Conservation (phyloP, 2,888 invertebrate species). For the Thymelicus lineola region DNA sequence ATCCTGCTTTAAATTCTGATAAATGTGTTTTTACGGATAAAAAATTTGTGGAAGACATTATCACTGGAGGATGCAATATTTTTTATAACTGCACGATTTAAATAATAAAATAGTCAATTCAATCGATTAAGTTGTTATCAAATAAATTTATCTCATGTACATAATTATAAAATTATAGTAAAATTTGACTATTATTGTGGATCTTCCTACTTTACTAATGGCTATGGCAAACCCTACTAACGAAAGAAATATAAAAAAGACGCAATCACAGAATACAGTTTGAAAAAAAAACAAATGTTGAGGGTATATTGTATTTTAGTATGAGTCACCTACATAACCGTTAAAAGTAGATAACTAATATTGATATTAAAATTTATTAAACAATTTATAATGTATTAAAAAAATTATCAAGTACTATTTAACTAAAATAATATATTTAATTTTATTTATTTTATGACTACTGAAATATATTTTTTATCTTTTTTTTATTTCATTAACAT, state of each 20-base stretch:
- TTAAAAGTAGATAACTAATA: too few species aligned
- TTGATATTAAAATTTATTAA: too few species aligned
- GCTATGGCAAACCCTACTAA: constrained; percentile 60
- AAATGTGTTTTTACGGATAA: constrained; percentile 79
- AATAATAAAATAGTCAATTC: constrained; percentile 7
- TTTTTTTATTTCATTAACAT: too few species aligned
- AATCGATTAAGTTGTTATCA: constrained; percentile 47
- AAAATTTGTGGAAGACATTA: constrained; percentile 68
- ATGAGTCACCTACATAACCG: neutral
- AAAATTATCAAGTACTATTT: too few species aligned
- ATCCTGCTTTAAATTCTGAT: constrained; percentile 76
- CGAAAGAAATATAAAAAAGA: constrained; percentile 14
- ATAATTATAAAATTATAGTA: constrained; percentile 53
- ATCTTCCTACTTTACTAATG: constrained; percentile 63
- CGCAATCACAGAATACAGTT: neutral
- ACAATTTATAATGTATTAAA: too few species aligned
- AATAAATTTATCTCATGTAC: constrained; percentile 55
- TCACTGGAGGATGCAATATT: constrained; percentile 37
- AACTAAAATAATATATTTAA: too few species aligned
- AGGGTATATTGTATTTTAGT: constrained; percentile 47
- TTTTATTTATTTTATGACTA: too few species aligned
- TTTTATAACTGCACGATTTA: constrained; percentile 51
- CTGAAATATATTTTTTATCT: too few species aligned
- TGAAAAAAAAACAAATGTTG: constrained; percentile 30
- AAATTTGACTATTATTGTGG: constrained; percentile 53